Conservation (phyloP, 2,113 vertebrate genomes). For the Fulica atra region DNA sequence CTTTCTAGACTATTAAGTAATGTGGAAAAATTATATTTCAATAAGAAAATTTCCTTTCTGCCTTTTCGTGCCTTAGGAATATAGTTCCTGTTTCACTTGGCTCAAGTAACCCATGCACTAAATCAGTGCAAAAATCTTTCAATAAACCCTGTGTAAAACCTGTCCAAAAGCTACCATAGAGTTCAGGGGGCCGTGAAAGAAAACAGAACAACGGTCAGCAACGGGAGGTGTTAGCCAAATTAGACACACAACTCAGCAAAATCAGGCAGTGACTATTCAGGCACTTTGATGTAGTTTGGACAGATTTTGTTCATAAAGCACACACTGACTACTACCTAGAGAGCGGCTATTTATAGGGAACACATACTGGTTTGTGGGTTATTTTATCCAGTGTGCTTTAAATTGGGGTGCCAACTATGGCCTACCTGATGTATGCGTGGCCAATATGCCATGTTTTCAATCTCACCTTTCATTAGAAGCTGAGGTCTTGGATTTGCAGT, state of each 20-base stretch:
- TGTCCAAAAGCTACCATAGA: neutral
- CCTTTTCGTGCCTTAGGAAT: conserved; percentile 39
- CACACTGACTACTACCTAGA: neutral
- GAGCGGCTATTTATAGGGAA: conserved; percentile 14
- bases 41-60: conserved; percentile 56
- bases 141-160: neutral
- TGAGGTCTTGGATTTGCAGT: neutral
- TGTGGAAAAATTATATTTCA: conserved; percentile 60
- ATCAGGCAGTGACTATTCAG: neutral
- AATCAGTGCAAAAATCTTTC: conserved; percentile 4
- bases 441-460: neutral
- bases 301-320: neutral
- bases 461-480: neutral
- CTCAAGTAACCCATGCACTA: neutral
- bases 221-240: neutral
- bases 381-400: conserved; percentile 23
- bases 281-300: neutral
- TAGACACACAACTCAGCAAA: neutral
- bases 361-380: neutral
- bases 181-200: neutral
- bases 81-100: conserved; percentile 55
- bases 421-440: neutral
- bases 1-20: conserved; percentile 63
- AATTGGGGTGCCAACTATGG: neutral
- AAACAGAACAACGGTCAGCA: neutral